These are phyloP conservation scores for Trichogramma evanescens DNA, from an alignment of 2,888 invertebrate genomes.

Conservation along the genomic window DNA sequence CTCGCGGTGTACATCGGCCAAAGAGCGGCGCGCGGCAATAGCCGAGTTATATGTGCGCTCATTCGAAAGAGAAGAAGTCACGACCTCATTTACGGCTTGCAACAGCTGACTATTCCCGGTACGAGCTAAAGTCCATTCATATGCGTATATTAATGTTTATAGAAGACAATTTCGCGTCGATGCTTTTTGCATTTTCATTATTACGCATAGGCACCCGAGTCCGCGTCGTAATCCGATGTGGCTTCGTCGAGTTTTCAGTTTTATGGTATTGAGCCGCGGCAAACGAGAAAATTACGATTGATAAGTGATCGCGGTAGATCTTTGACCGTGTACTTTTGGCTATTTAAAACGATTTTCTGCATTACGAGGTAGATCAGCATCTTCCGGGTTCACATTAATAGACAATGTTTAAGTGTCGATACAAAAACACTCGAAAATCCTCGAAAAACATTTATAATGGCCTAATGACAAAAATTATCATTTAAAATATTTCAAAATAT, in stretches of 20 bases:
- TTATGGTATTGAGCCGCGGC: not conserved
- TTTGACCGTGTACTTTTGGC: not conserved
- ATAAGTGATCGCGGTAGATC: conserved; percentile 11
- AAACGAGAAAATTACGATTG: conserved; percentile 20
- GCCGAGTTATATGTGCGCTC: not conserved
- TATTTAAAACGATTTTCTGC: no score
- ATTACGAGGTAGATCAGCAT: no score
- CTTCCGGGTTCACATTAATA: no score
- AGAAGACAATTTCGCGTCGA: conserved; percentile 15
- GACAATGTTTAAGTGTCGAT: no score
- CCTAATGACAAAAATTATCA: no score
- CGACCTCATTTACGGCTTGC: conserved; percentile 19
- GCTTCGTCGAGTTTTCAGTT: not conserved
- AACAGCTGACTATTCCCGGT: conserved; percentile 1
- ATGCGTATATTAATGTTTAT: not conserved
- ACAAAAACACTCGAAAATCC: no score
- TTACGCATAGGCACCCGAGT: no score
- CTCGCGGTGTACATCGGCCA: not conserved
- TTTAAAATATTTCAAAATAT: no score
- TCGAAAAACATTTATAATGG: no score
- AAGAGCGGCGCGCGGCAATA: not conserved
- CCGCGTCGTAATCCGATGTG: conserved; percentile 8
- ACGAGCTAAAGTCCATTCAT: conserved; percentile 9
- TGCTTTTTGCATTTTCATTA: not conserved
- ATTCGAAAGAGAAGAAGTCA: conserved; percentile 8